These are phyloP conservation scores for Chironomus riparius DNA, from an alignment of 2,888 invertebrate genomes.

Conservation along the genomic window DNA sequence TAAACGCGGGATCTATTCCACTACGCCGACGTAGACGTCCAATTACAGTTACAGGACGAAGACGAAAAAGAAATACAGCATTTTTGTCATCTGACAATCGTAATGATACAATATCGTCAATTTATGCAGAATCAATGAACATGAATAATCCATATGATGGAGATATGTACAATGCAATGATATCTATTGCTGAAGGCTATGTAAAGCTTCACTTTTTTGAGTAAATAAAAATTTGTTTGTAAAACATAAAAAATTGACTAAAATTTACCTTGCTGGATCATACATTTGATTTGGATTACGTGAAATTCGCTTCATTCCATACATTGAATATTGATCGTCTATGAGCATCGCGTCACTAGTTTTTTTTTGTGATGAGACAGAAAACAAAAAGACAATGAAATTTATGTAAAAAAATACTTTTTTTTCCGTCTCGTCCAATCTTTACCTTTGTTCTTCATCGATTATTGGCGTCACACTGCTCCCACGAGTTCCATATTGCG, in stretches of 20 bases:
- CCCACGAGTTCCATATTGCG: slow-evolving; percentile 60
- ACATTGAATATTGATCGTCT: slow-evolving; percentile 61
- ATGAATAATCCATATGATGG: slow-evolving; percentile 35
- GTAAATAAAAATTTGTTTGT: neutral
- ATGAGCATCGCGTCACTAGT: slow-evolving; percentile 55
- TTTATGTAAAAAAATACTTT: too few relatives aligned
- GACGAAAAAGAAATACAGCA: slow-evolving; percentile 43
- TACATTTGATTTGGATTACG: slow-evolving; percentile 44
- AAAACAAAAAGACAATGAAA: neutral
- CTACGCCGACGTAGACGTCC: slow-evolving; percentile 34
- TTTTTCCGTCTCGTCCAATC: neutral
- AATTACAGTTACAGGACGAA: neutral
- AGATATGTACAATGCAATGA: slow-evolving; percentile 40
- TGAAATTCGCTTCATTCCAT: slow-evolving; percentile 53
- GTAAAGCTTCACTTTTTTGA: slow-evolving; percentile 31
- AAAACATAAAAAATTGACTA: neutral
- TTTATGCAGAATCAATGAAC: slow-evolving; percentile 29
- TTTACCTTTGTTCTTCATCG: slow-evolving; percentile 77
- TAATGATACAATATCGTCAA: slow-evolving; percentile 17
- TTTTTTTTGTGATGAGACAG: slow-evolving; percentile 34
- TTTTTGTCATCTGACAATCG: slow-evolving; percentile 31
- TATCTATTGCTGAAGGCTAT: slow-evolving; percentile 43
- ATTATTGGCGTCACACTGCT: slow-evolving; percentile 76
- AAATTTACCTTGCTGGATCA: slow-evolving; percentile 40
- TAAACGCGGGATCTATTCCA: slow-evolving; percentile 32